Percentiles rank a stretch among this genome's conserved stretches.
These are phyloP conservation scores for Thereva nobilitata DNA, from an alignment of 2,888 invertebrate genomes.

Conservation along the genomic window DNA sequence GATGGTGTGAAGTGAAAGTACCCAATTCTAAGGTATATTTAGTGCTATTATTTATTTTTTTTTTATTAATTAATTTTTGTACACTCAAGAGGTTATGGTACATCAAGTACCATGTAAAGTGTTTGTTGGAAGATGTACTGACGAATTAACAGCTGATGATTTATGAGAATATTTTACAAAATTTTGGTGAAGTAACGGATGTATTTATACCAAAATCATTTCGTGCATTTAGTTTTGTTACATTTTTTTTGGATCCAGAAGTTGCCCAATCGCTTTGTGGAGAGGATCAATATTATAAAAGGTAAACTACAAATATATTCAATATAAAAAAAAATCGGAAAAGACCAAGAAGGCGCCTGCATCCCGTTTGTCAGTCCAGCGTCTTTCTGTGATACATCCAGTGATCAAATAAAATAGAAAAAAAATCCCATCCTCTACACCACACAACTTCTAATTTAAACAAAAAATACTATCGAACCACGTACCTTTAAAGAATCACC, in stretches of 20 bases:
- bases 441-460: too few species aligned
- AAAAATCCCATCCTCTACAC: too few species aligned
- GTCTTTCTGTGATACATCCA: too few species aligned
- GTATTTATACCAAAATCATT: constrained; percentile 89
- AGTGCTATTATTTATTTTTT: background rate
- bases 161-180: constrained; percentile 76
- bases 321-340: too few species aligned
- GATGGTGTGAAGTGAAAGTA: constrained; percentile 98
- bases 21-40: constrained; percentile 89
- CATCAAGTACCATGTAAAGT: constrained; percentile 75
- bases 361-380: too few species aligned
- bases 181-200: constrained; percentile 82
- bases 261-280: constrained; percentile 79
- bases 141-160: constrained; percentile 77
- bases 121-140: constrained; percentile 83
- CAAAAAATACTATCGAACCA: too few species aligned
- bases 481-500: too few species aligned
- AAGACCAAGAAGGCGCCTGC: too few species aligned
- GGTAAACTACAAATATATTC: constrained; percentile 53
- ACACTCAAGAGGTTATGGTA: constrained; percentile 64
- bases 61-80: background rate
- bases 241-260: constrained; percentile 78
- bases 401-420: too few species aligned
- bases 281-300: constrained; percentile 81
- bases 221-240: constrained; percentile 80